Percentiles rank a stretch among this genome's conserved stretches.
Conservation (phyloP, 1,140 invertebrate species). For the Temnothorax longispinosus region DNA sequence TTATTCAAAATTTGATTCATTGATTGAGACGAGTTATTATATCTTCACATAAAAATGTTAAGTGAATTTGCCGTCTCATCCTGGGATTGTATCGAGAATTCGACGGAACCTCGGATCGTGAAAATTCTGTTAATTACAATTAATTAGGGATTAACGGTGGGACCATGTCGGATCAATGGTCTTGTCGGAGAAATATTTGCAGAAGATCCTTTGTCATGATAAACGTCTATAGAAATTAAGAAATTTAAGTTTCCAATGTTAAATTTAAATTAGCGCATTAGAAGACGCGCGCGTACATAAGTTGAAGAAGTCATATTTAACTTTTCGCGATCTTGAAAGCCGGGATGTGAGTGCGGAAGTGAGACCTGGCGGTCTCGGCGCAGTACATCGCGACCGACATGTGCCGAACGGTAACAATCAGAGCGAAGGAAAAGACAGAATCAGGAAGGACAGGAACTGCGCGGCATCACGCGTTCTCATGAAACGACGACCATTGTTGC, state of each 20-base stretch:
- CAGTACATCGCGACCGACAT: constrained; percentile 2
- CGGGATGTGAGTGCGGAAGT: background rate
- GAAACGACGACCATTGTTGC: constrained; percentile 76
- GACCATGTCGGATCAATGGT: background rate
- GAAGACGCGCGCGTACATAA: background rate
- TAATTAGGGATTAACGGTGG: background rate
- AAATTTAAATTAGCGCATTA: background rate
- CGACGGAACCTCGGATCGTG: background rate
- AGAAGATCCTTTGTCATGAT: background rate
- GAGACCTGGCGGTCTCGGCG: constrained; percentile 3
- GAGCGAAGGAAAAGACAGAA: constrained; percentile 58
- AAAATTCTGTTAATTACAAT: background rate
- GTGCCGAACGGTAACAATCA: constrained; percentile 38
- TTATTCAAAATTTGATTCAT: background rate
- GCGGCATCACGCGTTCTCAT: constrained; percentile 73
- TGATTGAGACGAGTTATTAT: background rate
- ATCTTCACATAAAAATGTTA: background rate
- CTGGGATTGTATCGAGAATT: background rate
- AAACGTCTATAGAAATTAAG: background rate
- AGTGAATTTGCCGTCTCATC: background rate
- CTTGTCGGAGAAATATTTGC: background rate
- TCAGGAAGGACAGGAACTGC: constrained; percentile 70
- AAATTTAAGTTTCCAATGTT: background rate
- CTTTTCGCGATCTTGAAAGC: background rate
- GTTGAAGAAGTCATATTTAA: background rate